Conservation (phyloP, 2,888 invertebrate genomes). For the Autographa gamma region DNA sequence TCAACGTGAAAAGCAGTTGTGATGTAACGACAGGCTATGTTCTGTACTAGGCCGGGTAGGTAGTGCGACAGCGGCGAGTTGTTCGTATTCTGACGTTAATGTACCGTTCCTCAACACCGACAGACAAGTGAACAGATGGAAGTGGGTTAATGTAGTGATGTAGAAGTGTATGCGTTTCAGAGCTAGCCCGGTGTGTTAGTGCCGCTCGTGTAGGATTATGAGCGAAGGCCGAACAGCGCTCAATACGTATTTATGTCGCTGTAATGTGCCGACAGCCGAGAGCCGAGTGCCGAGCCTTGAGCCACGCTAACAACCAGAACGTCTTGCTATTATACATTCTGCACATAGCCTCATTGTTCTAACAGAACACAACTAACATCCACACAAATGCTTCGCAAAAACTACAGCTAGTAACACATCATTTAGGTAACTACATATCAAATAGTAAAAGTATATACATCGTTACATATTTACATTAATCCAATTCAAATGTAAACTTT, state of each 20-base stretch:
- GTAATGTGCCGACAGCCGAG: constrained; percentile 17
- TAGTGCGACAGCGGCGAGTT: not conserved
- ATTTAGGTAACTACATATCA: not conserved
- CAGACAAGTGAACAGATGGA: constrained; percentile 25
- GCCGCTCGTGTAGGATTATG: constrained; percentile 37
- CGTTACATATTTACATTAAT: too few species aligned
- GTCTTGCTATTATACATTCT: constrained; percentile 38
- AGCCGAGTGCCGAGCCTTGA: constrained; percentile 46
- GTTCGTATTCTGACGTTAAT: constrained; percentile 18
- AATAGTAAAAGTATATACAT: too few species aligned
- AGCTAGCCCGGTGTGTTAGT: constrained; percentile 15
- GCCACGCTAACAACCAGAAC: constrained; percentile 41
- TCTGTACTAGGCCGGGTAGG: not conserved
- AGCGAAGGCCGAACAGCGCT: constrained; percentile 48
- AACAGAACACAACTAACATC: constrained; percentile 26
- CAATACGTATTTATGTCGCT: not conserved
- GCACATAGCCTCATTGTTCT: constrained; percentile 38
- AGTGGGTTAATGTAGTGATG: constrained; percentile 44
- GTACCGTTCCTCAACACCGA: constrained; percentile 13
- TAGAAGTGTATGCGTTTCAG: constrained; percentile 30
- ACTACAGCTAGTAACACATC: constrained; percentile 14
- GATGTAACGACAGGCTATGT: too few species aligned
- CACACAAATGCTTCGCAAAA: constrained; percentile 33
- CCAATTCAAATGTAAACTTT: too few species aligned
- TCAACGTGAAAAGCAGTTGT: too few species aligned